A percentile compares a stretch with the other conserved stretches of the same genome.
These are phyloP conservation scores for Bruchidius siliquastri DNA, from an alignment of 2,888 invertebrate genomes.

Conservation along the genomic window DNA sequence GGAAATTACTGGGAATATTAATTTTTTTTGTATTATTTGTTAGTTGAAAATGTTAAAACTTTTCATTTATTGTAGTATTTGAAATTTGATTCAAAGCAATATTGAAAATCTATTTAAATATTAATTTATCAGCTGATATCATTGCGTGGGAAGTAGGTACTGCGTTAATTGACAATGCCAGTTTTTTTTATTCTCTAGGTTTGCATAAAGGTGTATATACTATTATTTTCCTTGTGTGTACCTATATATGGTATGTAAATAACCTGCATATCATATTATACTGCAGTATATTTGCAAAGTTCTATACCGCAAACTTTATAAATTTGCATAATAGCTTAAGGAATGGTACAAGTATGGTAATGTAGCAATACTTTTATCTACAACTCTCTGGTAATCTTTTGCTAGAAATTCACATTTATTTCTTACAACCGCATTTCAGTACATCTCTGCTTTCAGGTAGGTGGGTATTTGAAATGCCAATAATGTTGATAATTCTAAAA, in stretches of 20 bases:
- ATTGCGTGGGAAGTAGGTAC: no score
- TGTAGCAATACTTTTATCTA: background rate
- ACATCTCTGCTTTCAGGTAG: background rate
- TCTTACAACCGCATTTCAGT: background rate
- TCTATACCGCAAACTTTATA: background rate
- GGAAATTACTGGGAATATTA: no score
- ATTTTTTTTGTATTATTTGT: no score
- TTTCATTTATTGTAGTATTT: no score
- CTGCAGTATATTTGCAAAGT: background rate
- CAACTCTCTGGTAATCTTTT: background rate
- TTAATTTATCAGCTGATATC: no score
- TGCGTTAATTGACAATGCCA: no score
- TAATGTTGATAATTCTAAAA: background rate
- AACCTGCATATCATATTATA: background rate
- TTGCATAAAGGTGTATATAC: background rate
- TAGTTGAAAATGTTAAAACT: no score
- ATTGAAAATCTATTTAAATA: no score
- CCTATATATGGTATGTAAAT: background rate
- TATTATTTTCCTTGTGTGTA: background rate
- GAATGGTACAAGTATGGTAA: background rate
- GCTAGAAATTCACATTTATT: background rate
- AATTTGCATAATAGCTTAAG: background rate
- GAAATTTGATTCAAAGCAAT: no score
- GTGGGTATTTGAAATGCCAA: background rate
- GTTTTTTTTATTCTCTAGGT: background rate